Evolutionary conservation across 2,113 vertebrate genomes (phyloP).

Genomic region (Pangasianodon gigas): DNA sequence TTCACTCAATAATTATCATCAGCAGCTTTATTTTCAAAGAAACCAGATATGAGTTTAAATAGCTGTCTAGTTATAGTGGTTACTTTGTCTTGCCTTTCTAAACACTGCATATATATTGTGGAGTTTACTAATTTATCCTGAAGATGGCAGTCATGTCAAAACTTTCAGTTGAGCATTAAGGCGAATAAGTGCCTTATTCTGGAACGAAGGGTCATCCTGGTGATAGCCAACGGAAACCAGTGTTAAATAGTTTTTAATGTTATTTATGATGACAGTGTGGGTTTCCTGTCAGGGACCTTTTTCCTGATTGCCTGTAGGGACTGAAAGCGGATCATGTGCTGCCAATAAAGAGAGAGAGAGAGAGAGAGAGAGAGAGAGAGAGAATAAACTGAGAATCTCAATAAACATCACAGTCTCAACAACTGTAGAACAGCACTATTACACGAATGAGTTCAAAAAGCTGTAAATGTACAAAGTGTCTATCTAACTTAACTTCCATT

Average conservation of each 20-base stretch:
- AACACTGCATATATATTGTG: neutral
- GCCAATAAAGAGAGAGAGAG: neutral
- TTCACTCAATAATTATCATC: neutral
- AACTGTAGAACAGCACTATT: neutral
- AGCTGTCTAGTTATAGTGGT: neutral
- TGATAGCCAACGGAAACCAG: constrained; percentile 21
- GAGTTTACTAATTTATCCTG: constrained; percentile 29
- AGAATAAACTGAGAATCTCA: neutral
- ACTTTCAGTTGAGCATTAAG: neutral
- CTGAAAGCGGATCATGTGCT: neutral
- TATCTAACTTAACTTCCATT: neutral
- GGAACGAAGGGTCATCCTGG: constrained; percentile 20
- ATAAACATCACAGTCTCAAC: neutral
- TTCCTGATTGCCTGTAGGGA: constrained; percentile 19
- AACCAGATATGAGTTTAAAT: neutral
- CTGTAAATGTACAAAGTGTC: neutral
- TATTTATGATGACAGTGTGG: constrained; percentile 21
- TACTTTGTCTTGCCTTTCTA: neutral
- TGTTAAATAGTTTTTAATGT: constrained; percentile 37
- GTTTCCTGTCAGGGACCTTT: neutral
- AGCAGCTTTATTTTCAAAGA: neutral
- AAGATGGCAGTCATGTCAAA: constrained; percentile 36
- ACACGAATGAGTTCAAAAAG: neutral
- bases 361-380: neutral
- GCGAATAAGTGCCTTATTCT: neutral